Percentiles rank a stretch among this genome's conserved stretches.
phyloP scores from a whole-genome alignment of 1,140 invertebrate species.

The Zophobas morio region DNA sequence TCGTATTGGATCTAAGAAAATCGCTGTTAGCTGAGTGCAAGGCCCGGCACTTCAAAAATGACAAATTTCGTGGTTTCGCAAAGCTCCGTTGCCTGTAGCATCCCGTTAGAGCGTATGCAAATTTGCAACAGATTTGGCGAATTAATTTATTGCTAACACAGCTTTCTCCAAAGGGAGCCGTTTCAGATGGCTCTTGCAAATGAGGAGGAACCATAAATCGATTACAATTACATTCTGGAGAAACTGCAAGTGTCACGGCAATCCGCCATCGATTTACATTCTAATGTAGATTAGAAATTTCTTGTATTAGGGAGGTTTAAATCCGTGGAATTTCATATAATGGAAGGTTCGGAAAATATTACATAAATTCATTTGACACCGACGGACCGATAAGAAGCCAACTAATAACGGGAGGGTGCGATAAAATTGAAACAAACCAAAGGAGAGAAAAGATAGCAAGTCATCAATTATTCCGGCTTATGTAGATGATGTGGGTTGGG shows the following conservation, averaged over 20 bases:
- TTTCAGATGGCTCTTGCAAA: conserved; percentile 35
- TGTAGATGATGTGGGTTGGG: conserved; percentile 2
- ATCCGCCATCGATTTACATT: conserved; percentile 19
- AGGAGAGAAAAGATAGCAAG: not conserved
- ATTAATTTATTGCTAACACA: conserved; percentile 33
- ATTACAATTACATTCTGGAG: conserved; percentile 30
- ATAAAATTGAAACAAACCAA: not conserved
- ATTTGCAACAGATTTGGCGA: conserved; percentile 14
- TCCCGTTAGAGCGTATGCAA: conserved; percentile 1
- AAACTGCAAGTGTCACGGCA: conserved; percentile 35
- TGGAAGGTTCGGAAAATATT: not conserved
- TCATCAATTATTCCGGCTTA: not conserved
- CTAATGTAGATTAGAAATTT: not conserved
- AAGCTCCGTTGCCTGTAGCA: not conserved
- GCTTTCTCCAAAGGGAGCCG: conserved; percentile 17
- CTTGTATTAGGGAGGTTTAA: not conserved
- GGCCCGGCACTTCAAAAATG: not conserved
- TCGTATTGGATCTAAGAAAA: no score
- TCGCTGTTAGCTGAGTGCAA: no score
- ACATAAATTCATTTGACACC: not conserved
- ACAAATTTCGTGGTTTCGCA: not conserved
- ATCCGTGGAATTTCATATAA: not conserved
- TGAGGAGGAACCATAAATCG: conserved; percentile 29
- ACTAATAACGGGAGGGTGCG: not conserved
- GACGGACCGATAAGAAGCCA: not conserved